Evolutionary conservation across 2,888 invertebrate species (phyloP).

Genomic region (Globia sparganii): DNA sequence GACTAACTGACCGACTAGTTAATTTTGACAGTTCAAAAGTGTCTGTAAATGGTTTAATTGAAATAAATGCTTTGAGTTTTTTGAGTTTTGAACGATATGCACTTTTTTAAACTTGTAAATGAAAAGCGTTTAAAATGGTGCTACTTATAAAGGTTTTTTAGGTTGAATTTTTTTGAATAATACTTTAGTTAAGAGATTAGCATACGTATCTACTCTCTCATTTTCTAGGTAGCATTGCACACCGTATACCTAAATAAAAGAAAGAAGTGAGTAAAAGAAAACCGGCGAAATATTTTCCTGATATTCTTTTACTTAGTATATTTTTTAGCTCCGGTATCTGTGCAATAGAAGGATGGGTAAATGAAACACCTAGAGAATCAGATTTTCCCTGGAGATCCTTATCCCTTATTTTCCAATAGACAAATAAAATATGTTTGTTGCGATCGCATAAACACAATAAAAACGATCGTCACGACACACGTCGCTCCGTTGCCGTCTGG

Average conservation of each 20-base stretch:
- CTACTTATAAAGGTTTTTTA: not conserved
- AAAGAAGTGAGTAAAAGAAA: not conserved
- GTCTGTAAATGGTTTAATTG: too few species aligned
- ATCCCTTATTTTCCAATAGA: not conserved
- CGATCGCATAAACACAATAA: slow-evolving; percentile 3
- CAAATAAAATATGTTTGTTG: slow-evolving; percentile 4
- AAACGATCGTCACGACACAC: slow-evolving; percentile 23
- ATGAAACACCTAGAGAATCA: not conserved
- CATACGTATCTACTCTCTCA: not conserved
- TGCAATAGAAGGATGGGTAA: not conserved
- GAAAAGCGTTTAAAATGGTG: not conserved
- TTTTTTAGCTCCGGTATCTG: not conserved
- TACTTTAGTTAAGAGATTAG: not conserved
- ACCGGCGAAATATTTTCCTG: not conserved
- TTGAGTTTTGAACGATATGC: too few species aligned
- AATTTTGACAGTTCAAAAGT: too few species aligned
- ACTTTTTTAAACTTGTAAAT: not conserved
- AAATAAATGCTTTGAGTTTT: too few species aligned
- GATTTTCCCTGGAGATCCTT: not conserved
- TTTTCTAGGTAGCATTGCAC: not conserved
- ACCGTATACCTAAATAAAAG: too few species aligned
- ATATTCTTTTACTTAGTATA: not conserved
- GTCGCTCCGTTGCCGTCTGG: slow-evolving; percentile 26
- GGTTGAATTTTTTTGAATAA: not conserved
- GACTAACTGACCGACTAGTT: too few species aligned